Base-by-base conservation (phyloP, 2,113 vertebrate species). In the Microtus richardsoni region DNA sequence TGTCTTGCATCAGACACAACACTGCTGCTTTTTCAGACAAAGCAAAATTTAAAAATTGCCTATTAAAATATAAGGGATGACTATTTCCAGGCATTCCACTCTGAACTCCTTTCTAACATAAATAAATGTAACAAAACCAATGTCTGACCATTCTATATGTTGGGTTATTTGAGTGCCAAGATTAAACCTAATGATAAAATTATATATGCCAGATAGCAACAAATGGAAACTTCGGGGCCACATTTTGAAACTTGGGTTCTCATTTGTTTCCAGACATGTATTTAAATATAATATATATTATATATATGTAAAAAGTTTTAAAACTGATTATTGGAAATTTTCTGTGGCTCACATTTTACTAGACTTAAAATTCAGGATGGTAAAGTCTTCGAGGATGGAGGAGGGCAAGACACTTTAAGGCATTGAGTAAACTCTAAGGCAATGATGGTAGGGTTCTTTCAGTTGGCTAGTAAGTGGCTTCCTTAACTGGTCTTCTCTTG, bases 81-180 rank as follows among this genome's bases (percentile, higher is more conserved):
- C 13, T 3, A 9, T 68, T 97, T 91, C 44, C 33, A 36, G 24
- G 9, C 7, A 75, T 41, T 79, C 93, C 88, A 41, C 58, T 73
- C 88, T 93, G 79, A 92, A n/a, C 24, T 88, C 47, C 52, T 91
- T 91, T 79, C 49, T 96, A 77, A 83, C 41, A 64, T 44, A 93
- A 95, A 79, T 39, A 93, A 92, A 71, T 52, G 17, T 16, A 64
- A 83, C 17, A 91, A 89, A 89, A 58, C 39, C 19, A 74, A 62
- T 79, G 54, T 16, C 39, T 66, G 24, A 86, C 36, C 52, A 91
- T 82, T 54, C 17, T 71, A 88, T 66, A 62, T 1, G 28, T 54
- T 26, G 24, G 33, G 33, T 85, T 77, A 91, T 36, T 66, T 95
- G 79, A 93, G 80, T n/a, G 95, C 19, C 44, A 83, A 41, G 8